A percentile compares a stretch with the other conserved stretches of the same genome.
These are phyloP conservation scores for Zootermopsis nevadensis DNA, from an alignment of 2,888 invertebrate genomes.

Conservation along the genomic window DNA sequence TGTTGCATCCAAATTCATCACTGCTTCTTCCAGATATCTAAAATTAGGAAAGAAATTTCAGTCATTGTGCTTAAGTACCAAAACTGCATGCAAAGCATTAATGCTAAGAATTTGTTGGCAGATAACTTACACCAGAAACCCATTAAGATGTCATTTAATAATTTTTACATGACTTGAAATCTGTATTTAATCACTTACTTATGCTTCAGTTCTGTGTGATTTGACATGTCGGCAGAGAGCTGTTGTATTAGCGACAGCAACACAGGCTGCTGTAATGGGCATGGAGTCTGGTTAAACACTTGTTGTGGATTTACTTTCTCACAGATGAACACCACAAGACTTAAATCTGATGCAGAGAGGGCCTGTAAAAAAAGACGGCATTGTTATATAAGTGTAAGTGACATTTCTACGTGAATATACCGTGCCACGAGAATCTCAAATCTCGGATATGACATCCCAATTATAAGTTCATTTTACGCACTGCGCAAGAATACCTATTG, in stretches of 20 bases:
- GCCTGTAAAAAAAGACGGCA: constrained; percentile 71
- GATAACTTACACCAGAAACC: too few relatives aligned
- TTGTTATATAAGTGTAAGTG: too few relatives aligned
- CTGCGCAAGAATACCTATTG: not conserved
- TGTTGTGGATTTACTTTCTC: constrained; percentile 83
- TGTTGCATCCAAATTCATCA: constrained; percentile 81
- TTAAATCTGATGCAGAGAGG: constrained; percentile 86
- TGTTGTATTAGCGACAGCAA: constrained; percentile 94
- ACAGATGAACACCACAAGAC: constrained; percentile 87
- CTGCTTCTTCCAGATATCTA: constrained; percentile 67
- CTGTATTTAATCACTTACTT: constrained; percentile 66
- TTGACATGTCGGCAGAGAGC: constrained; percentile 87
- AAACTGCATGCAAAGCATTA: too few relatives aligned
- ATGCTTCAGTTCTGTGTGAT: constrained; percentile 84
- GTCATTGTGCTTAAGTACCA: too few relatives aligned
- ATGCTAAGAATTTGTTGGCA: too few relatives aligned
- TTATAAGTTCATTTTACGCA: not conserved
- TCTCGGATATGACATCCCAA: not conserved
- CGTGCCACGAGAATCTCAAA: too few relatives aligned
- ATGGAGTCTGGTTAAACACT: constrained; percentile 76
- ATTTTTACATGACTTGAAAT: too few relatives aligned
- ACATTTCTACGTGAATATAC: too few relatives aligned
- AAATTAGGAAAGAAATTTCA: not conserved
- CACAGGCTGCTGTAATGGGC: constrained; percentile 87
- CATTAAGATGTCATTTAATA: too few relatives aligned